These are phyloP conservation scores for Stomatorhinus walkeri DNA, from an alignment of 2,797 vertebrate species.

Conservation along the genomic window DNA sequence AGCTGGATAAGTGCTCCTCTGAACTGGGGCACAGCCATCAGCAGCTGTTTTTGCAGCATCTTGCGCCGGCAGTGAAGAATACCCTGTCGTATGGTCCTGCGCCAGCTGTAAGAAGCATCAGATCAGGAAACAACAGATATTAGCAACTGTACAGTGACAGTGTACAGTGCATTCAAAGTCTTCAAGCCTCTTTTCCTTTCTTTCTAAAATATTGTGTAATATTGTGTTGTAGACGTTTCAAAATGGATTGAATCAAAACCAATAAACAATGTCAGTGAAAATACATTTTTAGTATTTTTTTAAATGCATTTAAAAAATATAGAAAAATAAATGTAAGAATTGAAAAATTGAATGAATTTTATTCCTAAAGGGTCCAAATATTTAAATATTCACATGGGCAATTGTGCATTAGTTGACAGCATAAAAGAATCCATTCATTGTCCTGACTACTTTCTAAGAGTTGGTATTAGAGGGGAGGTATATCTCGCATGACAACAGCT, in stretches of 20 bases:
- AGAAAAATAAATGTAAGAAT: background rate
- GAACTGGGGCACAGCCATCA: conserved; percentile 67
- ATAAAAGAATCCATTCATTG: background rate
- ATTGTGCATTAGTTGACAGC: background rate
- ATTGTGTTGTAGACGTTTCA: background rate
- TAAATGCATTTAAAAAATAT: background rate
- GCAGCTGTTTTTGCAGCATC: conserved; percentile 48
- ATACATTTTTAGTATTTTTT: background rate
- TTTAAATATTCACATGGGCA: background rate
- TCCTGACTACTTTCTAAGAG: background rate
- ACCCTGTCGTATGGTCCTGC: conserved; percentile 38
- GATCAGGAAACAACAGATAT: background rate
- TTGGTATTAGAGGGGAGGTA: background rate
- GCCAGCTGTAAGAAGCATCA: conserved; percentile 56
- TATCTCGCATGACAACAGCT: background rate
- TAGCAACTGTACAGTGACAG: background rate
- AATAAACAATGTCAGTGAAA: background rate
- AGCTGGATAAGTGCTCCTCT: conserved; percentile 60
- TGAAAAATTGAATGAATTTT: background rate
- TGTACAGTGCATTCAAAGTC: background rate
- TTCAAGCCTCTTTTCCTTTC: background rate
- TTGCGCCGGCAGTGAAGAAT: conserved; percentile 39
- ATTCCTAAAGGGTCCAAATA: background rate
- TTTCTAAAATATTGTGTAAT: background rate
- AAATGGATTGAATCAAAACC: background rate